Percentiles rank a stretch among this genome's conserved stretches.
phyloP scores from a whole-genome alignment of 2,888 invertebrate species.

The Subacronicta megacephala region DNA sequence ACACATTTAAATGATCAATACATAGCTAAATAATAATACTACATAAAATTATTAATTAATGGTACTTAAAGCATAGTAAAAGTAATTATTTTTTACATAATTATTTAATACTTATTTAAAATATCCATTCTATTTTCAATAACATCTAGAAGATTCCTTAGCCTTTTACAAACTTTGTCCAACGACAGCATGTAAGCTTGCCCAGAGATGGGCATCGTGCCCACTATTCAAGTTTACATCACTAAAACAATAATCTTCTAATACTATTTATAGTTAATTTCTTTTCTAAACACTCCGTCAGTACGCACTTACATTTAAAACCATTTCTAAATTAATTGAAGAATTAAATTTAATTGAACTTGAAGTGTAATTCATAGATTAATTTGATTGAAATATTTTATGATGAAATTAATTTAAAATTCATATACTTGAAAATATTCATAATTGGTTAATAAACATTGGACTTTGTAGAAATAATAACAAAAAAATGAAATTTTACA shows the following conservation, averaged over 20 bases:
- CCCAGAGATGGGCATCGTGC: constrained; percentile 24
- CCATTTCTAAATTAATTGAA: constrained; percentile 4
- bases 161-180: constrained; percentile 21
- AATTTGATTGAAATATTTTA: neutral
- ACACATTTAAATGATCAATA: constrained; percentile 24
- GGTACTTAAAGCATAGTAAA: neutral
- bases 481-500: too few species aligned
- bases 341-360: constrained; percentile 3
- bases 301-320: constrained; percentile 15
- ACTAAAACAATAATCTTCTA: constrained; percentile 51
- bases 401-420: neutral
- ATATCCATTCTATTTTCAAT: constrained; percentile 1
- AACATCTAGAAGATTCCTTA: constrained; percentile 36
- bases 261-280: constrained; percentile 39
- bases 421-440: constrained; percentile 1
- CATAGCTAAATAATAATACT: neutral
- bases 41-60: neutral
- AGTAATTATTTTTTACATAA: neutral
- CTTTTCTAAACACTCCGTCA: constrained; percentile 25
- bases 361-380: neutral
- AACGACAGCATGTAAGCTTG: constrained; percentile 39
- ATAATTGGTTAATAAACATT: neutral
- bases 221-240: constrained; percentile 27
- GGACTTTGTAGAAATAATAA: too few species aligned
- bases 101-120: constrained; percentile 21